Base-by-base conservation (phyloP, 2,888 invertebrate genomes). In the Oxycera nigricornis region DNA sequence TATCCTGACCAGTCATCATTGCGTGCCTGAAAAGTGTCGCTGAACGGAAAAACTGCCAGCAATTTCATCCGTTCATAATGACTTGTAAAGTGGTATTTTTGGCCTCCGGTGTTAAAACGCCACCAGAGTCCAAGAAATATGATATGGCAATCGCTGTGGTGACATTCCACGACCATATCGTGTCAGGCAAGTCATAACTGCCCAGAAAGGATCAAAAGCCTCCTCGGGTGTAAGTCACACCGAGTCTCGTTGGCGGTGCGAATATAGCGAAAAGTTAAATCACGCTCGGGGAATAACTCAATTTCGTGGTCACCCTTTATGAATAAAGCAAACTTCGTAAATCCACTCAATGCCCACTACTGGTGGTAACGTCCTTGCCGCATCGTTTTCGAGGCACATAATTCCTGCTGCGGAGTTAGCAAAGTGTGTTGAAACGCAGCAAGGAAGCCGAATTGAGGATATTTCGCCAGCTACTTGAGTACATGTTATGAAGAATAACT, bases 201-300 rank as follows among this genome's bases (percentile, higher is more conserved):
- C n/a, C 9, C 4, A 50, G 9, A 55, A 20, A 55, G 24, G 24
- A 55, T 22, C 2, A 62, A 62, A 62, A 14, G 9, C 22, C 9
- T 28, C n/a, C 67, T 41, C 41, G 2, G 41, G 67, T 41, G 28
- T 31, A 67, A 22, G 46, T 67, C 46, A 46, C 67, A 67, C 67
- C 41, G 26, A 22, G 39, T n/a, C n/a, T 46, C 17, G 35, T 6
- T 46, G 46, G 46, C 20, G 41, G 41, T 28, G 46, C 17, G 41
- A 67, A 67, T 67, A 41, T 46, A 67, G 24, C 67, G 41, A 67
- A 67, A 67, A 41, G 67, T 39, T 67, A 67, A 41, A 41, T 67
- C 67, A 67, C 41, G 67, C 41, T 41, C n/a, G 46, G 41, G 67
- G 67, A 41, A 39, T 67, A 67, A 67, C 67, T 67, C 67, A 67